Base-by-base conservation (phyloP, 2,797 vertebrate genomes). In the Ctenochaetus hawaiiensis region DNA sequence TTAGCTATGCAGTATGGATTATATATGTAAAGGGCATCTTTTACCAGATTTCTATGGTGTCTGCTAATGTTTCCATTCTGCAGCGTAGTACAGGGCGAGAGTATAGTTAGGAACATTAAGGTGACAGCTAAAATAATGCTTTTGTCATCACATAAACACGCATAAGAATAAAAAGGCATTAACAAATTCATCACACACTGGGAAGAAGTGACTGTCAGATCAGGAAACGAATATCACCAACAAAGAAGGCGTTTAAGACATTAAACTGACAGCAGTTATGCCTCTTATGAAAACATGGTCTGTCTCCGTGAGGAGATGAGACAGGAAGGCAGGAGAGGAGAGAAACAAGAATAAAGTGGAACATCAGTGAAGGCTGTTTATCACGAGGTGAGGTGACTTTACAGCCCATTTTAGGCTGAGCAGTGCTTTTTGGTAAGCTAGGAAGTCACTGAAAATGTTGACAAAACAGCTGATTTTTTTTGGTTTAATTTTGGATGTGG, bases 211-310 rank as follows among this genome's bases (percentile, higher is more conserved):
- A 37, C 22, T 56, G 51, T 75, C 49, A 59, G 56, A 41, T 65
- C 43, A 18, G 77, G 52, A 72, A 77, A 69, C 58, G 7, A 72
- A 65, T 49, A 75, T 72, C 63, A 64, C 54, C 47, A 41, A 58
- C 26, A 72, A 69, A 51, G n/a, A 45, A 53, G 58, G 52, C 18
- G 10, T 45, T 68, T 0, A 44, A 80, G 65, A 70, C 65, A 48
- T 52, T 56, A 71, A 53, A 67, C 34, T 54, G 67, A 67, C 60
- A 62, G 59, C 62, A 23, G 59, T 57, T 49, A 34, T 71, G 44
- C 16, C 30, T 72, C 60, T 37, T 56, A 16, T 63, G 65, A 70
- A 76, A 68, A 43, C 39, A 26, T 3, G n/a, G 56, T 67, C n/a
- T 67, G 37, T 69, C 61, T 62, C 14, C 71, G 30, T 43, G 59